Base-by-base conservation (phyloP, 2,888 invertebrate species). In the Abrostola triplasia region DNA sequence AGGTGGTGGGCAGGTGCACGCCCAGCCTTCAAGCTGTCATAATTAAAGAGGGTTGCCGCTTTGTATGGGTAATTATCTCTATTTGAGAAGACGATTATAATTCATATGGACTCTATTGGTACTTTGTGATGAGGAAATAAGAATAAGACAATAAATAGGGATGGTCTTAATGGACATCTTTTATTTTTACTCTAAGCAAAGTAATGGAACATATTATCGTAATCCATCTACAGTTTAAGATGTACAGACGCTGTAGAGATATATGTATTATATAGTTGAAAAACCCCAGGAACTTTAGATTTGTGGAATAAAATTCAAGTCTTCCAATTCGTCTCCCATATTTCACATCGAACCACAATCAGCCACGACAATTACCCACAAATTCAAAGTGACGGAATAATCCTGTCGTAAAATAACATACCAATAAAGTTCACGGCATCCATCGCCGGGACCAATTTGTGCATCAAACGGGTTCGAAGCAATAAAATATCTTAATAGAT, bases 401-500 rank as follows among this genome's bases (percentile, higher is more conserved):
- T 80, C 79, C 82, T 68, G 70, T 84, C 86, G 76, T 91, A 88
- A 90, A 83, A 81, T 85, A 82, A 83, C 84, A 82, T 81, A 81
- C 77, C 84, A 85, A 89, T 90, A 90, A 90, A 88, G 82, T 62
- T 77, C 85, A 85, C 82, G 73, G 86, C 83, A 87, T 91, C 84
- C 87, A 88, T 88, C 80, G 87, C 79, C 79, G 80, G 77, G 79
- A 88, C 86, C 88, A 90, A 92, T 92, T 90, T 90, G 91, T 91
- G 88, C 87, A 85, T 80, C 83, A 78, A 88, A 89, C 88, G 74
- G 84, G 86, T 90, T 88, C 75, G 67, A 67, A 82, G 84, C 86
- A 83, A 90, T 93, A 92, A 92, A 92, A 81, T 82, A 84, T 84
- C 86, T 86, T 92, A 92, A 93, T 92, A 91, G 90, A 89, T 84